Evolutionary conservation across 2,888 invertebrate species (phyloP), one percentile per base, ranked within the genome.

Genomic region (Odontomyia ornata): DNA sequence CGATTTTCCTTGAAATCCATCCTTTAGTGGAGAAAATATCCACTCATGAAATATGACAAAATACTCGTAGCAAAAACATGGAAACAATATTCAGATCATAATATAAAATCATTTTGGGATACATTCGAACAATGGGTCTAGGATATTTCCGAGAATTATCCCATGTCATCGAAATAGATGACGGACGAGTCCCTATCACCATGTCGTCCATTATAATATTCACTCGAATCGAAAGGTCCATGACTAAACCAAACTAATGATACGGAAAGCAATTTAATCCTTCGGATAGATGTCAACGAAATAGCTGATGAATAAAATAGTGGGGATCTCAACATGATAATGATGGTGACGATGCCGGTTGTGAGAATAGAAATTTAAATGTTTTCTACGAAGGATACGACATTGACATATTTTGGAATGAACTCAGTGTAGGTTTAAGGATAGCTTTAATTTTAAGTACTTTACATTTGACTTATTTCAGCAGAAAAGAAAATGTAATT

Each of bases 201-300:
- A 18, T 18, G 28, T 11, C 30, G n/a, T 27, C 25, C 36, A 43
- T 36, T 65, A n/a, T 30, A 9, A 18, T 65, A 36, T 65, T 65
- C 36, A 65, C 27, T 65, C n/a, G 18, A 65, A 65, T 36, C 27
- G 30, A 65, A 36, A 18, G 65, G 65, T 65, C 65, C 65, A 65
- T 65, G 65, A 65, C 65, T 65, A 65, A 65, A 65, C 65, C 30
- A 65, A 65, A 65, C 65, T 65, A 65, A 65, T 65, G 65, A 65
- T 36, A 65, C 65, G 65, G 65, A 65, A 65, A 65, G 65, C 65
- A 65, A 65, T 65, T 65, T 65, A 65, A 65, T 65, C 65, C 65
- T 65, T 65, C 65, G 30, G 7, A 57, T 62, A 43, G 65, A 65
- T 65, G 65, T 65, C 65, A 65, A 65, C 65, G 28, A 65, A 65